phyloP scores from a whole-genome alignment of 1,140 invertebrate genomes.

The Pseudomyrmex concolor region DNA sequence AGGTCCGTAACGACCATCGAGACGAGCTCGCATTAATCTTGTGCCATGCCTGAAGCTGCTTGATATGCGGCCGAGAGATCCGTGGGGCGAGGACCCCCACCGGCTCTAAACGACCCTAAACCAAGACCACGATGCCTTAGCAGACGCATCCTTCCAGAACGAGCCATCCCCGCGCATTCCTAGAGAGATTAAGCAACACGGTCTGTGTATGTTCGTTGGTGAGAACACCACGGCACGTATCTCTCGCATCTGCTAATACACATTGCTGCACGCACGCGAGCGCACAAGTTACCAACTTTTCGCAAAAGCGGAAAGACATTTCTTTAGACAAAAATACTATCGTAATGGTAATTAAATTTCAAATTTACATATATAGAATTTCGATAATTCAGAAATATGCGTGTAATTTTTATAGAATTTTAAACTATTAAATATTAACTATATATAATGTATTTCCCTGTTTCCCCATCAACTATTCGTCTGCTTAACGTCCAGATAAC shows the following conservation, averaged over 20 bases:
- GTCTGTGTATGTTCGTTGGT: not conserved
- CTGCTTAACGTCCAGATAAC: not conserved
- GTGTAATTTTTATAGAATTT: not conserved
- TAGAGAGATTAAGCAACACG: constrained; percentile 63
- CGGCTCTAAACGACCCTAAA: constrained; percentile 44
- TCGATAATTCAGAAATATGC: too few species aligned
- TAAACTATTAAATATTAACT: not conserved
- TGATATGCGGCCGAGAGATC: constrained; percentile 71
- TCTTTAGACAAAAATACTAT: too few species aligned
- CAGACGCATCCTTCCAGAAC: constrained; percentile 53
- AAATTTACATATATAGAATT: too few species aligned
- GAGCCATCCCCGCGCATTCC: constrained; percentile 49
- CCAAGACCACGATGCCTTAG: constrained; percentile 47
- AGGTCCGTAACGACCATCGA: constrained; percentile 76
- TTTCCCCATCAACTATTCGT: not conserved
- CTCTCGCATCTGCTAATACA: not conserved
- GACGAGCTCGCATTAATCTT: constrained; percentile 76
- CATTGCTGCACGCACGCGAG: not conserved
- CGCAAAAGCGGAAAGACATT: too few species aligned
- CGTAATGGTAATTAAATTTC: too few species aligned
- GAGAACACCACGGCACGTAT: not conserved
- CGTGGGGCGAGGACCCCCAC: constrained; percentile 39
- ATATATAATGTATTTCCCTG: not conserved
- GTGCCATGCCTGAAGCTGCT: constrained; percentile 69
- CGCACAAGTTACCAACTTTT: not conserved